Evolutionary conservation across 2,888 invertebrate genomes (phyloP), one percentile per base, ranked within the genome.

Genomic region (Liodrosophila aerea): DNA sequence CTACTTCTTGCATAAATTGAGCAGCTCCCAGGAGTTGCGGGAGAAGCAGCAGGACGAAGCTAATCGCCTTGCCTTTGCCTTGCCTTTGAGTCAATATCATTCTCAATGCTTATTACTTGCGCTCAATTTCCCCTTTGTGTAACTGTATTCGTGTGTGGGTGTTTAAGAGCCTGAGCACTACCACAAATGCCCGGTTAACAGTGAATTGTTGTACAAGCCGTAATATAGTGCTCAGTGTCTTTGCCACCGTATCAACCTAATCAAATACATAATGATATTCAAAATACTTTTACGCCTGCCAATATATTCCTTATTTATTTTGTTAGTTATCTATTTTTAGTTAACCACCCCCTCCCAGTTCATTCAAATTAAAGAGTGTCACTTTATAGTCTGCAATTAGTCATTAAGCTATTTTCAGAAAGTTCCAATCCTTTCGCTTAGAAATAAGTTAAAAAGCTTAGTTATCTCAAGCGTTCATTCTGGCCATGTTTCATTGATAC

Each of bases 121-220:
- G 64, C 77, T 69, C 69, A 65, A 80, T 76, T 80, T 76, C 61
- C 64, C 62, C 68, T 69, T 58, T 50, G 5, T 44, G n/a, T n/a
- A n/a, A n/a, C n/a, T n/a, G n/a, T n/a, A n/a, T n/a, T n/a, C n/a
- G n/a, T n/a, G n/a, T n/a, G 12, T 34, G 18, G 9, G 7, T 18
- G 9, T 74, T 58, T 50, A 7, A 44, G n/a, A n/a, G n/a, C n/a
- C n/a, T n/a, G n/a, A n/a, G n/a, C n/a, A n/a, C n/a, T n/a, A n/a
- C n/a, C n/a, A n/a, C n/a, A n/a, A n/a, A n/a, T n/a, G n/a, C n/a
- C n/a, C n/a, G n/a, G n/a, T n/a, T n/a, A n/a, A n/a, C n/a, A n/a
- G n/a, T n/a, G n/a, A n/a, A n/a, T n/a, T n/a, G n/a, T n/a, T n/a
- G n/a, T n/a, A n/a, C n/a, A n/a, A n/a, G n/a, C n/a, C n/a, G n/a